Conservation (phyloP, 2,888 invertebrate genomes). For the Elegia similella region DNA sequence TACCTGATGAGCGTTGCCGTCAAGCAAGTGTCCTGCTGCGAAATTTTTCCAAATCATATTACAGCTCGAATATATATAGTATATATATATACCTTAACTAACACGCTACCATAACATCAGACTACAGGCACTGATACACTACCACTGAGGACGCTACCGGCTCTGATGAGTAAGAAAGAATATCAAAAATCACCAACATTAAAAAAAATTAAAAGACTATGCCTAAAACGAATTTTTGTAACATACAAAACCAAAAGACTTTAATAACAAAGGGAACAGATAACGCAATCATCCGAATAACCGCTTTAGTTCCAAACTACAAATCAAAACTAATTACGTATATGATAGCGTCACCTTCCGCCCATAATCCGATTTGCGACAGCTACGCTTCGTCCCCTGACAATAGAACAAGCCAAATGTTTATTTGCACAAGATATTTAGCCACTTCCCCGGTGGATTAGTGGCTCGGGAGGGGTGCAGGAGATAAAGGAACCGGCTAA, state of each 20-base stretch:
- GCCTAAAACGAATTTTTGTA: not conserved
- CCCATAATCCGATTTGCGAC: conserved; percentile 74
- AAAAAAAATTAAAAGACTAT: not conserved
- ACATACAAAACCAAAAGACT: not conserved
- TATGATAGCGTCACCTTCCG: conserved; percentile 60
- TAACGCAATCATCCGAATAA: conserved; percentile 16
- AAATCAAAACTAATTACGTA: conserved; percentile 63
- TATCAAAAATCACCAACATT: not conserved
- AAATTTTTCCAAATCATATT: too few relatives aligned
- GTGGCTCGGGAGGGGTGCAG: conserved; percentile 63
- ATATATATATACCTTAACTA: too few relatives aligned
- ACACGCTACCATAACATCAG: too few relatives aligned
- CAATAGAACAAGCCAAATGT: conserved; percentile 73
- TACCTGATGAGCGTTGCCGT: too few relatives aligned
- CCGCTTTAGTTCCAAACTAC: conserved; percentile 32
- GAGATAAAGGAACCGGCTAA: conserved; percentile 69
- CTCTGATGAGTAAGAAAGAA: too few relatives aligned
- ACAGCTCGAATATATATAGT: too few relatives aligned
- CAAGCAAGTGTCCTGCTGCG: too few relatives aligned
- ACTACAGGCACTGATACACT: too few relatives aligned
- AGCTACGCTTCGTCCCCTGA: conserved; percentile 62
- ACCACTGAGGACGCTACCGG: too few relatives aligned
- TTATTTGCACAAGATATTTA: conserved; percentile 82
- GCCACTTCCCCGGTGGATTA: conserved; percentile 79
- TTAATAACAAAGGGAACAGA: not conserved